These are phyloP conservation scores for Panthera leo DNA, from an alignment of 2,113 vertebrate species.

Conservation along the genomic window DNA sequence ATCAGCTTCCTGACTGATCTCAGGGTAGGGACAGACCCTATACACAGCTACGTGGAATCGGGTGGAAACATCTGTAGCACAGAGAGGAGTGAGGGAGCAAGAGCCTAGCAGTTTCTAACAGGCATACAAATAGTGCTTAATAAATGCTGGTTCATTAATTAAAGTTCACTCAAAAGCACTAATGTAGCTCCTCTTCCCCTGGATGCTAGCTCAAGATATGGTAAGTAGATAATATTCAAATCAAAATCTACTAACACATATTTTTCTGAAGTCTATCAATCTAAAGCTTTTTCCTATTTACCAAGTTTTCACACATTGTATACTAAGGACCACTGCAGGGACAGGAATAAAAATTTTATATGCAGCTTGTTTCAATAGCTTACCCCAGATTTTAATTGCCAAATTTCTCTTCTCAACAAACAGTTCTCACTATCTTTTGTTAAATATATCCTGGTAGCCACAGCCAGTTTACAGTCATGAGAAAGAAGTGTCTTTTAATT, in stretches of 20 bases:
- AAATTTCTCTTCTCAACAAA: constrained; percentile 11
- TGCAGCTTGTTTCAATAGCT: background rate
- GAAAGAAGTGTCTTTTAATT: background rate
- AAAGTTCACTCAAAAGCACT: background rate
- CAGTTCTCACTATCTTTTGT: background rate
- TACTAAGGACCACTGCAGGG: background rate
- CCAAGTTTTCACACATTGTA: background rate
- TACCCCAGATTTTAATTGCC: background rate
- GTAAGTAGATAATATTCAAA: background rate
- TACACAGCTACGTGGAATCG: background rate
- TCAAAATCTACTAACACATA: background rate
- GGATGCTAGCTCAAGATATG: background rate
- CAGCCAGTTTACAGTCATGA: background rate
- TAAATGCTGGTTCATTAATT: background rate
- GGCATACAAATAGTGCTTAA: background rate
- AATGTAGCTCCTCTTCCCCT: background rate
- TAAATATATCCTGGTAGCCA: background rate
- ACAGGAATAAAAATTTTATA: background rate
- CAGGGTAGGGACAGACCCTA: background rate
- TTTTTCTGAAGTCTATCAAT: background rate
- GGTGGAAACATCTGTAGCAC: background rate
- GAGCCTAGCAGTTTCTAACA: background rate
- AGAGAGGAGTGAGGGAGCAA: background rate
- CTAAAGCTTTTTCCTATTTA: background rate
- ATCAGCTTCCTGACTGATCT: background rate